A percentile compares a stretch with the other conserved stretches of the same genome.
Conservation (phyloP, 2,888 invertebrate species). For the Oxytorus armatus region DNA sequence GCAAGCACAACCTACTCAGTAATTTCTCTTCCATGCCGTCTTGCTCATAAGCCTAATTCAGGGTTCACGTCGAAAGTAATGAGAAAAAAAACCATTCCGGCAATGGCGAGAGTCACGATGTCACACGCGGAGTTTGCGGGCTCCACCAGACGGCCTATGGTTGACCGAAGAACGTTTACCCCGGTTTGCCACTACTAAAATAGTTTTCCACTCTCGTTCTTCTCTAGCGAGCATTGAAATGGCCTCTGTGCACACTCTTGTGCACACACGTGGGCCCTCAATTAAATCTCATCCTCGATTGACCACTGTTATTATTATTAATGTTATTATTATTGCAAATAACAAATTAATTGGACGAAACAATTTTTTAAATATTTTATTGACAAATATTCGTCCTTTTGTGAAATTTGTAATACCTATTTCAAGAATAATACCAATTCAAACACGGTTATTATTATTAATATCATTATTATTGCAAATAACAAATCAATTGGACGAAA, state of each 20-base stretch:
- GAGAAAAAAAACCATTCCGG: slow-evolving; percentile 15
- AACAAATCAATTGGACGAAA: no score
- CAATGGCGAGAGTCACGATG: slow-evolving; percentile 53
- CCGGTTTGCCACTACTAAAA: slow-evolving; percentile 62
- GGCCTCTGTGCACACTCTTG: slow-evolving; percentile 4
- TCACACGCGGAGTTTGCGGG: slow-evolving; percentile 58
- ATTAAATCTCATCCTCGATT: neutral
- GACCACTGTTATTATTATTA: neutral
- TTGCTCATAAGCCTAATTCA: slow-evolving; percentile 41
- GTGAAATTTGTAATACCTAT: no score
- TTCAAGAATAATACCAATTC: no score
- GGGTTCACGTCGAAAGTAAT: slow-evolving; percentile 16
- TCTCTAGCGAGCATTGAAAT: slow-evolving; percentile 22
- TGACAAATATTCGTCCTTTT: no score
- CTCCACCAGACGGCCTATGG: slow-evolving; percentile 29
- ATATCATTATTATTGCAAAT: no score
- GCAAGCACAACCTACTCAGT: neutral
- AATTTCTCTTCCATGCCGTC: slow-evolving; percentile 2
- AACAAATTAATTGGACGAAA: no score
- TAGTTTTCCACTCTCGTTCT: slow-evolving; percentile 54
- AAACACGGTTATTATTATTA: no score
- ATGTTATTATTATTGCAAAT: no score
- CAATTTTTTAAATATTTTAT: no score
- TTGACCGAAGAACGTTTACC: slow-evolving; percentile 57
- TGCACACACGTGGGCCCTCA: neutral